Percentiles rank a stretch among this genome's conserved stretches.
phyloP scores from a whole-genome alignment of 2,888 invertebrate species.

The Phaonia tiefii region DNA sequence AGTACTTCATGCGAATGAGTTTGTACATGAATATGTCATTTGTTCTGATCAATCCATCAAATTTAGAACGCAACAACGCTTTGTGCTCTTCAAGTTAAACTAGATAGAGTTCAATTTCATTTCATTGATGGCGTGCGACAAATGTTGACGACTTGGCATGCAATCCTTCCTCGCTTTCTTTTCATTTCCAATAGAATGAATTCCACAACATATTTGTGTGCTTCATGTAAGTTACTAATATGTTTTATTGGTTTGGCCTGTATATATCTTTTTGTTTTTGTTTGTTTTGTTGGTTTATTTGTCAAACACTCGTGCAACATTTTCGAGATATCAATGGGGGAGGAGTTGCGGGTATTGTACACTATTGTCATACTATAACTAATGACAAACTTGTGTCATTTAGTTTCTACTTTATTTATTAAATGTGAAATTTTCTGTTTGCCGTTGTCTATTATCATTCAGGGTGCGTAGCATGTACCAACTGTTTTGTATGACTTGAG shows the following conservation, averaged over 20 bases:
- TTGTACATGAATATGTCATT: conserved; percentile 14
- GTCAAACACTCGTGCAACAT: conserved; percentile 34
- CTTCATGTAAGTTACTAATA: conserved; percentile 2
- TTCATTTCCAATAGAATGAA: background rate
- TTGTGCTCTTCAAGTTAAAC: conserved; percentile 23
- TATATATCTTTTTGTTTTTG: no score
- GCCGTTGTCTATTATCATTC: no score
- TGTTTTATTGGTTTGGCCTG: conserved; percentile 13
- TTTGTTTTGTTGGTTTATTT: conserved; percentile 4
- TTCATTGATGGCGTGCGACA: conserved; percentile 39
- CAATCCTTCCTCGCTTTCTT: no score
- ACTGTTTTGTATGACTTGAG: no score
- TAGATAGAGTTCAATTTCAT: conserved; percentile 21
- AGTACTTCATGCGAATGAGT: background rate
- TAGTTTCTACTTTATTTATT: no score
- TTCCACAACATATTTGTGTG: background rate
- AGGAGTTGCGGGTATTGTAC: background rate
- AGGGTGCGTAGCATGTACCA: no score
- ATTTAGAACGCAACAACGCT: background rate
- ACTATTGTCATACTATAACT: conserved; percentile 16
- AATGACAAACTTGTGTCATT: conserved; percentile 39
- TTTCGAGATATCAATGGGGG: conserved; percentile 16
- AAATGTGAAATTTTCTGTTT: no score
- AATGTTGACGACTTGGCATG: conserved; percentile 25
- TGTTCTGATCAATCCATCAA: conserved; percentile 25